phyloP scores from a whole-genome alignment of 2,888 invertebrate genomes.

The Sarcophaga variegata region DNA sequence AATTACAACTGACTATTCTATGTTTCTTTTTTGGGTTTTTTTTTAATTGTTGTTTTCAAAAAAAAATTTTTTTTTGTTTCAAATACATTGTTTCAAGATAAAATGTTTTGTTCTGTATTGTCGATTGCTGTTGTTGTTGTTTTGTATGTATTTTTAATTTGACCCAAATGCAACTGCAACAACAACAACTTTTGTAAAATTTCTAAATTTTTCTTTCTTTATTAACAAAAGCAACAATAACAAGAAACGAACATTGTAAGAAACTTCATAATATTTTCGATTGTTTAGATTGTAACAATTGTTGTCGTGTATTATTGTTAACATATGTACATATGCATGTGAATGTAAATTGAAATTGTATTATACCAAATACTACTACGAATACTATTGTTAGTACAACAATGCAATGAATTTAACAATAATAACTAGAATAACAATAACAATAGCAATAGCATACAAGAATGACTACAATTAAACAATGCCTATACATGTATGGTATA shows the following conservation, averaged over 20 bases:
- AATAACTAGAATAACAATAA: too few species aligned
- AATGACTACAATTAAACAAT: slow-evolving; percentile 25
- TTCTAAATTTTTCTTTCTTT: slow-evolving; percentile 2
- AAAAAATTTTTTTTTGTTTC: too few species aligned
- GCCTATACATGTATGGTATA: slow-evolving; percentile 14
- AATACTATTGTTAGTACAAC: neutral
- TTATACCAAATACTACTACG: slow-evolving; percentile 5
- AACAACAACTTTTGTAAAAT: neutral
- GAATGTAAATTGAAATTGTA: slow-evolving; percentile 26
- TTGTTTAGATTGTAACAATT: slow-evolving; percentile 17
- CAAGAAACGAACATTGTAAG: neutral
- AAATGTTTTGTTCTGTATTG: too few species aligned
- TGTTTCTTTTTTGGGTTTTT: too few species aligned
- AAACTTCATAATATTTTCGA: neutral
- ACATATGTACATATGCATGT: slow-evolving; percentile 18
- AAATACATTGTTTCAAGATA: too few species aligned
- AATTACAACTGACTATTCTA: too few species aligned
- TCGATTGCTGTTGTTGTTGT: slow-evolving; percentile 6
- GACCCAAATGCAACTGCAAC: slow-evolving; percentile 32
- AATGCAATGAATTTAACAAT: too few species aligned
- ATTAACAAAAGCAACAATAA: slow-evolving; percentile 29
- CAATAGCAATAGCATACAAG: too few species aligned
- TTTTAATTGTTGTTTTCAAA: too few species aligned
- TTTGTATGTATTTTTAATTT: slow-evolving; percentile 46
- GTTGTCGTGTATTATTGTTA: slow-evolving; percentile 20